Base-by-base conservation (phyloP, 2,888 invertebrate species). In the Miltochrista miniata region DNA sequence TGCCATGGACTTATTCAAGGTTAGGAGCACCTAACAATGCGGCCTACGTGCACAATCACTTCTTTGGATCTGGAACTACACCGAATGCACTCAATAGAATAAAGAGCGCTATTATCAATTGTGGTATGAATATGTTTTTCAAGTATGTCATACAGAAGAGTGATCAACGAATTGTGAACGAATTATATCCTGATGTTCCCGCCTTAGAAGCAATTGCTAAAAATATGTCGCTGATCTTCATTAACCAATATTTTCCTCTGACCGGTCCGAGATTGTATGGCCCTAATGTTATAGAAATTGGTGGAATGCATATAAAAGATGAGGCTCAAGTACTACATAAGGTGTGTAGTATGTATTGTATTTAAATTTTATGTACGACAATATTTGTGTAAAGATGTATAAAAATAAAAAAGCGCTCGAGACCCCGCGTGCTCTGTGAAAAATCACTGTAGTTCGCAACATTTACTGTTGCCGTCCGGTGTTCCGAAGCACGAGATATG, bases 11-110 rank as follows among this genome's bases (percentile, higher is more conserved):
- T 1, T 90, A 90, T 54, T 85, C 89, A 63, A 85, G 93, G 53
- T 83, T 94, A 59, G 93, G 92, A n/a, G 85, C 92, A 47, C 92
- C 93, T 0, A 92, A 93, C 51, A 88, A 92, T 53, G 93, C 93
- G 0, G 86, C 93, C 0, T 92, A 87, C 65, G 86, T 93, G 11
- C 92, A 93, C 9, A 92, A 88, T 43, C 92, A 92, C 64, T 89
- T 92, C 62, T 74, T 90, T 38, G 87, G 86, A 1, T 88, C 79
- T 55, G 79, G 81, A 1, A 79, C 82, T 1, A 79, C 81, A 12
- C 83, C 93, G 60, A 76, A 59, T 29, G 83, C 92, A 61, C 70
- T 67, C n/a, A 82, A 92, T 34, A 83, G 92, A 24, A 56, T 93
- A 13, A 64, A 82, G 14, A 92, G 93, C 64, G 82, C 85, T 24